A percentile compares a stretch with the other conserved stretches of the same genome.
Evolutionary conservation across 37 sponge, comb jelly and placozoan species (phyloP).

Genomic region (Chondrilla cf. caribensis): DNA sequence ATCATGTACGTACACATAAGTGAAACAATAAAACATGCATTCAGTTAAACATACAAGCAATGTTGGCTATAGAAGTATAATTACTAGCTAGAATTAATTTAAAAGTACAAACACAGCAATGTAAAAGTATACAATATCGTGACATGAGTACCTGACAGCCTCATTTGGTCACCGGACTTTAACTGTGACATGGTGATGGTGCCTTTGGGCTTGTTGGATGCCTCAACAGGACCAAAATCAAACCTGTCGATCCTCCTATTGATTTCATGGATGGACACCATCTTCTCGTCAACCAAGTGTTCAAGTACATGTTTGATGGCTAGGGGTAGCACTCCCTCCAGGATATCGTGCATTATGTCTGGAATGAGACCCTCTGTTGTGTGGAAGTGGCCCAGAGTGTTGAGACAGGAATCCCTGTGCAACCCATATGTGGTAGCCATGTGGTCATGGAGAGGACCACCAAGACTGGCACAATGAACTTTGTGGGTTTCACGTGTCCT

Average conservation of each 20-base stretch:
- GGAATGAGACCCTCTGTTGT: constrained; percentile 60
- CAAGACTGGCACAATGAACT: constrained; percentile 45
- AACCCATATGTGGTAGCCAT: constrained; percentile 65
- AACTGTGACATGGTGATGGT: neutral
- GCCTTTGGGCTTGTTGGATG: neutral
- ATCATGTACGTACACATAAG: too few species aligned
- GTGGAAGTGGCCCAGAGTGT: constrained; percentile 52
- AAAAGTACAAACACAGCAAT: too few species aligned
- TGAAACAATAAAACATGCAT: too few species aligned
- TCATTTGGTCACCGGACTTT: neutral
- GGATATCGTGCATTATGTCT: constrained; percentile 75
- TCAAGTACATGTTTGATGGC: constrained; percentile 29
- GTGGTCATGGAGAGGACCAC: constrained; percentile 61
- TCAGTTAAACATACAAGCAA: too few species aligned
- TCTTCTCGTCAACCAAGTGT: neutral
- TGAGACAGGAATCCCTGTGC: constrained; percentile 35
- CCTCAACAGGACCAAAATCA: neutral
- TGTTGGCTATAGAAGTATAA: too few species aligned
- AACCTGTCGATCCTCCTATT: neutral
- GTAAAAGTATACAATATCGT: too few species aligned
- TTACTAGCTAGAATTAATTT: too few species aligned
- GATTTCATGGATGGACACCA: neutral
- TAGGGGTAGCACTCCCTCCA: constrained; percentile 41
- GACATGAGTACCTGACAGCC: constrained; percentile 22
- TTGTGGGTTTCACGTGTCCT: constrained; percentile 28